A percentile compares a stretch with the other conserved stretches of the same genome.
These are phyloP conservation scores for Cephus pulcher DNA, from an alignment of 2,888 invertebrate species.

Conservation along the genomic window DNA sequence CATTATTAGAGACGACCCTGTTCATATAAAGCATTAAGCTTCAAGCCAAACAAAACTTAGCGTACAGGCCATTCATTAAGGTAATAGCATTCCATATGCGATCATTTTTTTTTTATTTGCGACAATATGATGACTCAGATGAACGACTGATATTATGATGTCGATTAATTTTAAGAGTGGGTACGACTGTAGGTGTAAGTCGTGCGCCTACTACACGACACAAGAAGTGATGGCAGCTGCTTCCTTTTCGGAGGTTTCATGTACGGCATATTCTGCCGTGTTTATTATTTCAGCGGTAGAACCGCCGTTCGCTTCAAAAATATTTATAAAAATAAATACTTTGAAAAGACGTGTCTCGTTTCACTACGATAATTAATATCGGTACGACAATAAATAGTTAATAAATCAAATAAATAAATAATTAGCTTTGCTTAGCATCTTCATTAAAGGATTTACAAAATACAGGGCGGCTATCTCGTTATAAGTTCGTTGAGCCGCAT, in stretches of 20 bases:
- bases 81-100: constrained; percentile 49
- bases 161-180: constrained; percentile 42
- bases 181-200: constrained; percentile 41
- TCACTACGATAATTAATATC: constrained; percentile 27
- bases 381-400: constrained; percentile 61
- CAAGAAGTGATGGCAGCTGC: constrained; percentile 45
- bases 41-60: constrained; percentile 58
- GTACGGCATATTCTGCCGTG: constrained; percentile 14
- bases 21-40: constrained; percentile 51
- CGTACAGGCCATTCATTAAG: constrained; percentile 34
- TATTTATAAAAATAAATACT: constrained; percentile 67
- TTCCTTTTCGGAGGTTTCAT: constrained; percentile 25
- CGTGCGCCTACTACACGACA: constrained; percentile 42
- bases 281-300: constrained; percentile 40
- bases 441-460: constrained; percentile 46
- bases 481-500: constrained; percentile 39
- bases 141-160: constrained; percentile 35
- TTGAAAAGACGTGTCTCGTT: constrained; percentile 49
- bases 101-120: constrained; percentile 35
- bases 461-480: constrained; percentile 35
- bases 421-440: constrained; percentile 57
- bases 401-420: constrained; percentile 66
- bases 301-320: constrained; percentile 46
- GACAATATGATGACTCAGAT: constrained; percentile 38
- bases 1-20: constrained; percentile 21